phyloP scores from a whole-genome alignment of 2,888 invertebrate genomes.

The Melieria picta region DNA sequence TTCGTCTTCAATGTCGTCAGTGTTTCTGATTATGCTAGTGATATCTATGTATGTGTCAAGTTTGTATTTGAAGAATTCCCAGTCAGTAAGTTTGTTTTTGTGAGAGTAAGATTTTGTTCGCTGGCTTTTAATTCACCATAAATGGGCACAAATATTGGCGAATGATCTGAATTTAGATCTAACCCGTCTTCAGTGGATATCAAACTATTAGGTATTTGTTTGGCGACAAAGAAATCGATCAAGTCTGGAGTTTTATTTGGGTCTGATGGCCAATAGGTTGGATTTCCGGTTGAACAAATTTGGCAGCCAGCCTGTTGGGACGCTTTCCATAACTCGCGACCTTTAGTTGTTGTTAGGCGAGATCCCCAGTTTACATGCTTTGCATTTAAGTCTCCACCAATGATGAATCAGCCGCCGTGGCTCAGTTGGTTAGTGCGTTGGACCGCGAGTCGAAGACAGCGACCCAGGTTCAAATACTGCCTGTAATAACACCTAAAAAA shows the following conservation, averaged over 20 bases:
- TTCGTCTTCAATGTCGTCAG: slow-evolving; percentile 1
- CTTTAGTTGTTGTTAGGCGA: too few relatives aligned
- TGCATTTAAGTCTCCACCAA: too few relatives aligned
- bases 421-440: too few relatives aligned
- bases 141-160: background rate
- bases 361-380: too few relatives aligned
- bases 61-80: background rate
- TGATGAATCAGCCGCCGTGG: too few relatives aligned
- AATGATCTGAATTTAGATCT: background rate
- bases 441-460: too few relatives aligned
- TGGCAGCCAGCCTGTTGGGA: background rate
- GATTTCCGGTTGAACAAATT: background rate
- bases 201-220: background rate
- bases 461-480: too few relatives aligned
- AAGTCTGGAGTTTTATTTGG: background rate
- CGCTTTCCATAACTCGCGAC: too few relatives aligned
- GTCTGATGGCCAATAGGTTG: slow-evolving; percentile 22
- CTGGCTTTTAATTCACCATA: background rate
- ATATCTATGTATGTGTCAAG: background rate
- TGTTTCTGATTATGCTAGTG: too few relatives aligned
- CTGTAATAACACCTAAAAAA: too few relatives aligned
- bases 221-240: slow-evolving; percentile 2
- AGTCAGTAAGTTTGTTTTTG: background rate
- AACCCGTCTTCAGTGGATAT: background rate
- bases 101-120: background rate